Percentiles rank a stretch among this genome's conserved stretches.
phyloP scores from a whole-genome alignment of 2,888 invertebrate species.

The Coleophora deauratella region DNA sequence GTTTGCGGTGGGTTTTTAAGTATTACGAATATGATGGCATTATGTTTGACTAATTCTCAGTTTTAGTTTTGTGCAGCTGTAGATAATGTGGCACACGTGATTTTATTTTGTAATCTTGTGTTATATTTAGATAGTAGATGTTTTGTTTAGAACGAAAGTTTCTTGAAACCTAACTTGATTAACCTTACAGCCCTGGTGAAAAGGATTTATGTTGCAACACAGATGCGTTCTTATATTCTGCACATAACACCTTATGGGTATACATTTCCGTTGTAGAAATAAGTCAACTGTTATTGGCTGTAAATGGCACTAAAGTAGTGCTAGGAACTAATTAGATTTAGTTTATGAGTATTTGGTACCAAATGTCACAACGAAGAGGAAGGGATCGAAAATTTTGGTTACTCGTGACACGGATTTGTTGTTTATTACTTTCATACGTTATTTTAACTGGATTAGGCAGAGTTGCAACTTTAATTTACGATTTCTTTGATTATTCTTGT shows the following conservation, averaged over 20 bases:
- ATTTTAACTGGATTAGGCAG: too few relatives aligned
- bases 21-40: conserved; percentile 64
- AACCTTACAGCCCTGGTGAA: neutral
- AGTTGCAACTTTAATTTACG: too few relatives aligned
- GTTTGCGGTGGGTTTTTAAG: conserved; percentile 62
- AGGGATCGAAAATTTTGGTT: too few relatives aligned
- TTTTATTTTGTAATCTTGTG: conserved; percentile 42
- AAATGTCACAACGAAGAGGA: conserved; percentile 4
- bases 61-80: conserved; percentile 46
- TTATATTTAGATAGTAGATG: conserved; percentile 34
- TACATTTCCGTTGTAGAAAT: conserved; percentile 40
- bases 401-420: too few relatives aligned
- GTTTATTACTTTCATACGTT: too few relatives aligned
- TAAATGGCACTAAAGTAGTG: conserved; percentile 31
- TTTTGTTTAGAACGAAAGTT: conserved; percentile 16
- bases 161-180: conserved; percentile 4
- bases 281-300: conserved; percentile 44
- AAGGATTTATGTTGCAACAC: conserved; percentile 9
- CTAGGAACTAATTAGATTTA: conserved; percentile 14
- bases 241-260: conserved; percentile 41
- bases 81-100: conserved; percentile 40
- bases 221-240: conserved; percentile 29
- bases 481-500: too few relatives aligned
- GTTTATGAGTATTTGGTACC: neutral
- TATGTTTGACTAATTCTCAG: conserved; percentile 50